A percentile compares a stretch with the other conserved stretches of the same genome.
Evolutionary conservation across 1,140 invertebrate species (phyloP).

Genomic region (Orussus abietinus): DNA sequence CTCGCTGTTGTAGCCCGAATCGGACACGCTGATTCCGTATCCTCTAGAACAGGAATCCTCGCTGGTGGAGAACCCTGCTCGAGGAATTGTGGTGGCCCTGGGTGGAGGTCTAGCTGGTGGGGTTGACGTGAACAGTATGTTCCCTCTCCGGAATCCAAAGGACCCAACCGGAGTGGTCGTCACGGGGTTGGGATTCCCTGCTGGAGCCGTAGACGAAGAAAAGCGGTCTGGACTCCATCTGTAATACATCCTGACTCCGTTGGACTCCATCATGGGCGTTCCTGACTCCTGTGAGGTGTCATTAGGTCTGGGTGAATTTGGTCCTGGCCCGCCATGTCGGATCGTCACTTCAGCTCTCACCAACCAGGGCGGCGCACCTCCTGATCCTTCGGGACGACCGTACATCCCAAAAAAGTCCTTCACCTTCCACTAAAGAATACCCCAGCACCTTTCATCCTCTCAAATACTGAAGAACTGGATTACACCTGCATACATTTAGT

Average conservation of each 20-base stretch:
- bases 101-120: constrained; percentile 36
- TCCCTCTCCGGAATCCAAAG: constrained; percentile 54
- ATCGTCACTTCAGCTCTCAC: constrained; percentile 62
- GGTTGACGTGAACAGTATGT: constrained; percentile 55
- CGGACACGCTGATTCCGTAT: constrained; percentile 27
- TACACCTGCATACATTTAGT: too few relatives aligned
- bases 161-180: constrained; percentile 9
- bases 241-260: constrained; percentile 54
- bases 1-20: constrained; percentile 56
- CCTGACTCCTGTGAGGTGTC: constrained; percentile 26
- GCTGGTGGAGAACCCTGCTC: constrained; percentile 20
- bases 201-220: constrained; percentile 12
- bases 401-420: constrained; percentile 21
- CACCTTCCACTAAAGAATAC: too few relatives aligned
- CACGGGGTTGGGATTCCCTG: background rate
- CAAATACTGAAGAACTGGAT: too few relatives aligned
- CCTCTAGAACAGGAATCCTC: constrained; percentile 21
- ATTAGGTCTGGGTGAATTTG: constrained; percentile 15
- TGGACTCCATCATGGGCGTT: constrained; percentile 28
- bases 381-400: constrained; percentile 18
- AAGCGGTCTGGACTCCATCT: constrained; percentile 42
- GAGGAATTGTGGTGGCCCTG: constrained; percentile 26
- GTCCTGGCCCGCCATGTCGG: constrained; percentile 35
- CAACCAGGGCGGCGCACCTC: constrained; percentile 54
- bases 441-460: too few relatives aligned